Percentiles rank a stretch among this genome's conserved stretches.
These are phyloP conservation scores for Pseudorectes ferrugineus DNA, from an alignment of 2,113 vertebrate genomes.

Conservation along the genomic window DNA sequence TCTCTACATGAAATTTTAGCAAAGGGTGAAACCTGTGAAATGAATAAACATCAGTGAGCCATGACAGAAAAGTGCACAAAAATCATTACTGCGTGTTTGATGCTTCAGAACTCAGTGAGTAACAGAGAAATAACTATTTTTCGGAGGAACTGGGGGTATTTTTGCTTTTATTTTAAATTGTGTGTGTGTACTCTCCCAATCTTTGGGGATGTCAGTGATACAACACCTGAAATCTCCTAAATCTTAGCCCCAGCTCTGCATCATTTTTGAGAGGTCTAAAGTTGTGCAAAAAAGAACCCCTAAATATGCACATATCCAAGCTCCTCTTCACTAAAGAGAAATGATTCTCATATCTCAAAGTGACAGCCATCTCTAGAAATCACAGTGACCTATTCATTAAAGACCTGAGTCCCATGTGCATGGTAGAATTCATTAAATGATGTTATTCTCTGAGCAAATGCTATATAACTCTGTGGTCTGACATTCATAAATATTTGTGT, in stretches of 20 bases:
- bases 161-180: not conserved
- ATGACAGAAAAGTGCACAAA: not conserved
- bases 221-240: not conserved
- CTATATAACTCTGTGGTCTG: not conserved
- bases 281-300: constrained; percentile 23
- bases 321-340: constrained; percentile 46
- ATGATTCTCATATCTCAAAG: constrained; percentile 58
- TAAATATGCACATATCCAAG: constrained; percentile 46
- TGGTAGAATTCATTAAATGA: constrained; percentile 52
- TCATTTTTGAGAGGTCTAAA: not conserved
- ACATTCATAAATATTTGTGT: constrained; percentile 58
- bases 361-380: constrained; percentile 54
- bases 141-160: fast-evolving
- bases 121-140: not conserved
- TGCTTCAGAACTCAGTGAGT: not conserved
- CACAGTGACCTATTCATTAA: constrained; percentile 55
- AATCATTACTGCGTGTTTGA: not conserved
- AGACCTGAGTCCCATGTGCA: not conserved
- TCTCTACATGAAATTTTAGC: not conserved
- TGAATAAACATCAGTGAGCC: not conserved
- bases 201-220: not conserved
- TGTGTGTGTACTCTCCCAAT: not conserved
- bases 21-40: not conserved
- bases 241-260: not conserved
- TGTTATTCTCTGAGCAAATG: constrained; percentile 46